phyloP scores from a whole-genome alignment of 2,113 vertebrate species.

The Actenoides lindsayi region DNA sequence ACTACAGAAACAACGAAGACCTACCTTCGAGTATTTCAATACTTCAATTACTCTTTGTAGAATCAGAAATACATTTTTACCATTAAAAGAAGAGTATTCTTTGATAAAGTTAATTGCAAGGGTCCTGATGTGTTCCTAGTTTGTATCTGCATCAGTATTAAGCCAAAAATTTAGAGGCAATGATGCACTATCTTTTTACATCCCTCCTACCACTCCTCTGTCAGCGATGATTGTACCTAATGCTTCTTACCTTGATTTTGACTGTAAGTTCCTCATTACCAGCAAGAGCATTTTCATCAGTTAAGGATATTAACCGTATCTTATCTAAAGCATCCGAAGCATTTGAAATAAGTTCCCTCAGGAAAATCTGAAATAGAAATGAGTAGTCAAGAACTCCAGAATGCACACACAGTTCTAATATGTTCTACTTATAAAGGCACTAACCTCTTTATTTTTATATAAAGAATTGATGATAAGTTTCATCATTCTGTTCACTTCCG shows the following conservation, averaged over 20 bases:
- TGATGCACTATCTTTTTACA: not conserved
- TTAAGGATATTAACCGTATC: conserved; percentile 90
- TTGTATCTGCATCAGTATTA: not conserved
- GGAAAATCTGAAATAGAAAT: conserved; percentile 84
- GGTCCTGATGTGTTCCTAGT: not conserved
- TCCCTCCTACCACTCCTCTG: accelerated
- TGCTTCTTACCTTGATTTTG: conserved; percentile 88
- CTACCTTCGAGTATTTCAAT: not conserved
- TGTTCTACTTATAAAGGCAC: not conserved
- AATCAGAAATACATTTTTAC: not conserved
- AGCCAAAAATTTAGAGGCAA: not conserved
- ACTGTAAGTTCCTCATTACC: conserved; percentile 90
- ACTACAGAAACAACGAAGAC: not conserved
- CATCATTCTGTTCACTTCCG: conserved; percentile 99
- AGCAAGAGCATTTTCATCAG: conserved; percentile 86
- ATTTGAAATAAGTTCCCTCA: conserved; percentile 94
- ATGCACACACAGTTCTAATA: not conserved
- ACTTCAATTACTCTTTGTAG: not conserved
- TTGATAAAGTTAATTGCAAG: not conserved
- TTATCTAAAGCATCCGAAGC: conserved; percentile 94
- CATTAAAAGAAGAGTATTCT: accelerated
- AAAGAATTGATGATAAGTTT: conserved; percentile 98
- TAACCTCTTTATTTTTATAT: conserved; percentile 99
- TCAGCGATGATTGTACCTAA: not conserved
- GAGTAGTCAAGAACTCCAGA: not conserved